A percentile compares a stretch with the other conserved stretches of the same genome.
Evolutionary conservation across 2,797 vertebrate species (phyloP).

Genomic region (Siniperca obscura): DNA sequence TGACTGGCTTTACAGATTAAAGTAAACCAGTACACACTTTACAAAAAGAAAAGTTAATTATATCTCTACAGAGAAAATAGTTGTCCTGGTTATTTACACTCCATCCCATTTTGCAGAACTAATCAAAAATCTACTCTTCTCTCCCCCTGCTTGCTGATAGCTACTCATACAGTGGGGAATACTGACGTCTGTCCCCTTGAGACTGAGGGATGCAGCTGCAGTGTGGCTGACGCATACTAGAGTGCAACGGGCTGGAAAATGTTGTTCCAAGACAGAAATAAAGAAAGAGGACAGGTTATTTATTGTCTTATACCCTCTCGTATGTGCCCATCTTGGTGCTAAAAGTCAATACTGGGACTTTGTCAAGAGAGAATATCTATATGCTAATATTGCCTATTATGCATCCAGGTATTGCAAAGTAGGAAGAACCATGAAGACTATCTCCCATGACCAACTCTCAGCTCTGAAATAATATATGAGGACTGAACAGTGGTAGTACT

Average conservation of each 20-base stretch:
- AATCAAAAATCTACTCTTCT: constrained; percentile 25
- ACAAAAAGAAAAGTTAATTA: constrained; percentile 19
- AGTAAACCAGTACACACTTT: not conserved
- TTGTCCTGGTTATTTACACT: constrained; percentile 17
- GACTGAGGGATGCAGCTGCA: constrained; percentile 48
- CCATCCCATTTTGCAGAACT: constrained; percentile 14
- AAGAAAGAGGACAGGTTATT: constrained; percentile 26
- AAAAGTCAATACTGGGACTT: constrained; percentile 39
- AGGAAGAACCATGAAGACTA: not conserved
- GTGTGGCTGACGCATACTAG: constrained; percentile 37
- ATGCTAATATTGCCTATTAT: constrained; percentile 51
- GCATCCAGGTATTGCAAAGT: constrained; percentile 36
- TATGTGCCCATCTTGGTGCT: constrained; percentile 12
- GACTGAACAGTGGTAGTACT: not conserved
- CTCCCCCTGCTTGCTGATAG: constrained; percentile 9
- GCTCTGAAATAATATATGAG: constrained; percentile 39
- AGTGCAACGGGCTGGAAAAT: constrained; percentile 52
- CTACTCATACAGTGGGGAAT: constrained; percentile 3
- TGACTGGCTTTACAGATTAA: constrained; percentile 27
- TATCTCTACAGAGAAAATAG: constrained; percentile 5
- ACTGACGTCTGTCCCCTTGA: constrained; percentile 28
- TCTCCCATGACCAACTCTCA: constrained; percentile 12
- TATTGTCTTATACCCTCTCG: constrained; percentile 25
- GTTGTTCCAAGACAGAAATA: constrained; percentile 45
- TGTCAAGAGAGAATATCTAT: constrained; percentile 43